Evolutionary conservation across 92 coral and sea anemone genomes (phyloP).

Genomic region (Epizoanthus stellaris): DNA sequence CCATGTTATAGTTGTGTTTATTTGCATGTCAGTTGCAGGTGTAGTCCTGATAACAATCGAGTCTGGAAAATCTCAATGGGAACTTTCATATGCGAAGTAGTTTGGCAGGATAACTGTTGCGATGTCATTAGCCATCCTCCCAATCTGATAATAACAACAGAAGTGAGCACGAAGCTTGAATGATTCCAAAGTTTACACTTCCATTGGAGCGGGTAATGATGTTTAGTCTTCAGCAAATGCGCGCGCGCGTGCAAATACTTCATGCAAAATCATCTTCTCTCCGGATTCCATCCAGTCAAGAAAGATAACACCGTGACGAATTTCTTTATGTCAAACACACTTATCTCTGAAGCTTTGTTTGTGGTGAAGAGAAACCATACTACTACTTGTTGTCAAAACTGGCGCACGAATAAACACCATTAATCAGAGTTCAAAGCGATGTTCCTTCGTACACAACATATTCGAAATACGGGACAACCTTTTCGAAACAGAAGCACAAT

Average conservation of each 20-base stretch:
- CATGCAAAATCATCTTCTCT: neutral
- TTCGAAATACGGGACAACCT: neutral
- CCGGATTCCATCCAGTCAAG: no score
- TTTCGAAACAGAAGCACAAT: neutral
- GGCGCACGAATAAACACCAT: neutral
- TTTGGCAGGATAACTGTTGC: neutral
- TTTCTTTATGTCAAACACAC: neutral
- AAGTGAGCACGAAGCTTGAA: conserved; percentile 14
- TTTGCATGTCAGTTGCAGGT: neutral
- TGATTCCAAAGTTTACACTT: conserved; percentile 3
- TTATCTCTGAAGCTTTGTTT: neutral
- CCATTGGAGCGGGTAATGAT: conserved; percentile 14
- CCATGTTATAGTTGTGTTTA: neutral
- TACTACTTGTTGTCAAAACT: neutral
- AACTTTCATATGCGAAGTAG: neutral
- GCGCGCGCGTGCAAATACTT: neutral
- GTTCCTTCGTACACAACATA: neutral
- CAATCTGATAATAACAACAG: conserved; percentile 10
- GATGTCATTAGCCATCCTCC: neutral
- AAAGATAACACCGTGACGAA: neutral
- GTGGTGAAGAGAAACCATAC: conserved; percentile 1
- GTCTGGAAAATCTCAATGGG: neutral
- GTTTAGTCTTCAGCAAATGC: conserved; percentile 2
- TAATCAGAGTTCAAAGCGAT: neutral
- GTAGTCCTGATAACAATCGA: neutral